Conservation (phyloP, 2,797 vertebrate genomes). For the Aselliscus stoliczkanus region DNA sequence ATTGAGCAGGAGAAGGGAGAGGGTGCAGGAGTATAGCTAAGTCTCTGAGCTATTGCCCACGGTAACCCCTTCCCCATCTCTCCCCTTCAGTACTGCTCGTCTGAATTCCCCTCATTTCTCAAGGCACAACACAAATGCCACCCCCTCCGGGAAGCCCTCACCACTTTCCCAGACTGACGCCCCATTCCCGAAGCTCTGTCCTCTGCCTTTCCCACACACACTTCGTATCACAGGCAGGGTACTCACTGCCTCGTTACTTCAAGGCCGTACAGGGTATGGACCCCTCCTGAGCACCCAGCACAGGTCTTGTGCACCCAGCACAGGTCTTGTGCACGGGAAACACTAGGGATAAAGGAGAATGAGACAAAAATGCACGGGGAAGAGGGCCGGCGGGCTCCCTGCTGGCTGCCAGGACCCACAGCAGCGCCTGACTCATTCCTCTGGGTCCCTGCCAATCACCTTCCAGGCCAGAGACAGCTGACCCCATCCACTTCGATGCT, state of each 20-base stretch:
- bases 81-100: background rate
- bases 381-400: background rate
- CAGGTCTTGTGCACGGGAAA: background rate
- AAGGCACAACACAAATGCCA: background rate
- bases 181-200: background rate
- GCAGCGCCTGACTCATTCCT: rapidly evolving
- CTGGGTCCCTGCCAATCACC: rapidly evolving
- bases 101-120: background rate
- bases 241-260: too few species aligned
- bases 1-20: rapidly evolving
- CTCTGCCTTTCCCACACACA: background rate
- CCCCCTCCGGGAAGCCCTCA: background rate
- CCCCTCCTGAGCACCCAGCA: background rate
- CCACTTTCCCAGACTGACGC: background rate
- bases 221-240: background rate
- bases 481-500: background rate
- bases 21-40: background rate
- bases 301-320: background rate
- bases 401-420: rapidly evolving
- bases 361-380: background rate
- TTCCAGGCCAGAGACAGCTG: rapidly evolving
- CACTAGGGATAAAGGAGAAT: background rate
- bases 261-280: background rate
- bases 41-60: background rate
- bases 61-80: background rate